Percentiles rank a stretch among this genome's conserved stretches.
These are phyloP conservation scores for Urocynchramus pylzowi DNA, from an alignment of 2,113 vertebrate genomes.

Conservation along the genomic window DNA sequence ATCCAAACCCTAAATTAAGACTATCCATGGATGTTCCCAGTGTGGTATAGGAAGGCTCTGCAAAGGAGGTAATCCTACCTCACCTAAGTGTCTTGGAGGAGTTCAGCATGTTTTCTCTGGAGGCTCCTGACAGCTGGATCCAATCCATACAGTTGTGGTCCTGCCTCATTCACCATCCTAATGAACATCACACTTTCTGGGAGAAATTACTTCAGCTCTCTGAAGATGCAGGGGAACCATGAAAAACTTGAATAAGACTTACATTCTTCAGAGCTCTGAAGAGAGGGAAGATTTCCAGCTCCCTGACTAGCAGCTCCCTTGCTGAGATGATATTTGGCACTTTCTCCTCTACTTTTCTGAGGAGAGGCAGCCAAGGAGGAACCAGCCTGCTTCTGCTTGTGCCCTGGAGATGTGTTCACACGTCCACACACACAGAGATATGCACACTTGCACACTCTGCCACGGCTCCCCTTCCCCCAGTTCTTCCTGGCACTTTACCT, in stretches of 20 bases:
- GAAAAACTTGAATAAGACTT: constrained; percentile 1
- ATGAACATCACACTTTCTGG: neutral
- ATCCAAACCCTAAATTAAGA: neutral
- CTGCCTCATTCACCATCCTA: neutral
- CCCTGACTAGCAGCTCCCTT: constrained; percentile 4
- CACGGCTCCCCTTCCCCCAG: neutral
- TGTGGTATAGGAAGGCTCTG: neutral
- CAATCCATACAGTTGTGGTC: neutral
- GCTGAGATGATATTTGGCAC: constrained; percentile 29
- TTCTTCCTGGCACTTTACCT: neutral
- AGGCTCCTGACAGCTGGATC: neutral
- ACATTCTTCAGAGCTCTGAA: neutral
- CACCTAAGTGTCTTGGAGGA: neutral
- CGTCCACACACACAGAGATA: neutral
- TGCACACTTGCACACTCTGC: neutral
- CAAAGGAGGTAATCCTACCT: neutral
- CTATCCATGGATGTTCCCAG: neutral
- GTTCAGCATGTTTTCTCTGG: neutral
- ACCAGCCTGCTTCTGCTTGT: neutral
- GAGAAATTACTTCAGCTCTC: constrained; percentile 1
- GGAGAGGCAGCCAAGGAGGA: neutral
- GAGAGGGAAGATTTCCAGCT: constrained; percentile 24
- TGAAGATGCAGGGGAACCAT: neutral
- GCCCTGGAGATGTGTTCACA: neutral
- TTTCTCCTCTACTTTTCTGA: constrained; percentile 1